phyloP scores from a whole-genome alignment of 2,797 vertebrate species.

The Morelia viridis region DNA sequence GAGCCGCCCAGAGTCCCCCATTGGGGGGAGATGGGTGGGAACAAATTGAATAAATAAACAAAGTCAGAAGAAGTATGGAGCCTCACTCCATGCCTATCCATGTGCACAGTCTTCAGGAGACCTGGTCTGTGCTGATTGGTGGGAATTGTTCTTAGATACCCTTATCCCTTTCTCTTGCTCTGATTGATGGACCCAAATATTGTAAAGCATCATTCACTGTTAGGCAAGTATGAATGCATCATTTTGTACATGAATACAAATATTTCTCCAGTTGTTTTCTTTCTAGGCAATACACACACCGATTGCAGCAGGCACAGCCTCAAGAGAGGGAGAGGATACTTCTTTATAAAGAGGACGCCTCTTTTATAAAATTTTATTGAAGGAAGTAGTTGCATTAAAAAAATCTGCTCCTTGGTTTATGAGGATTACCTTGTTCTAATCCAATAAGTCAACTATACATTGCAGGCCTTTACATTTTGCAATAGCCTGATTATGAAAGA shows the following conservation, averaged over 20 bases:
- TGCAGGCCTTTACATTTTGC: background rate
- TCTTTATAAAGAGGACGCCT: too few relatives aligned
- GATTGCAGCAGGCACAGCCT: too few relatives aligned
- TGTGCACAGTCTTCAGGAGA: background rate
- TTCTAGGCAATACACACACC: too few relatives aligned
- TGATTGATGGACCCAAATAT: background rate
- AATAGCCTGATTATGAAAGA: background rate
- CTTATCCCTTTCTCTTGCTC: conserved; percentile 23
- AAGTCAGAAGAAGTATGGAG: background rate
- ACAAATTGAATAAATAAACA: too few relatives aligned
- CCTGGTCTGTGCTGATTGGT: background rate
- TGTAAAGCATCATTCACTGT: conserved; percentile 8
- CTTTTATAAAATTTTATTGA: too few relatives aligned
- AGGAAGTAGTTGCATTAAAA: too few relatives aligned
- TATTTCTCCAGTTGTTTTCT: background rate
- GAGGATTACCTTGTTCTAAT: background rate
- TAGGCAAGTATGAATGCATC: background rate
- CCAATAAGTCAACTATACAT: background rate
- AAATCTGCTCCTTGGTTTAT: background rate
- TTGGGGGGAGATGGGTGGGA: too few relatives aligned
- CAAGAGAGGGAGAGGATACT: too few relatives aligned
- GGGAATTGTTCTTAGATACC: background rate
- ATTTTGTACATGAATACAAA: background rate
- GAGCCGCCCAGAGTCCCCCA: too few relatives aligned
- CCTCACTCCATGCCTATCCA: background rate